A percentile compares a stretch with the other conserved stretches of the same genome.
Conservation (phyloP, 2,888 invertebrate species). For the Andrena hattorfiana region DNA sequence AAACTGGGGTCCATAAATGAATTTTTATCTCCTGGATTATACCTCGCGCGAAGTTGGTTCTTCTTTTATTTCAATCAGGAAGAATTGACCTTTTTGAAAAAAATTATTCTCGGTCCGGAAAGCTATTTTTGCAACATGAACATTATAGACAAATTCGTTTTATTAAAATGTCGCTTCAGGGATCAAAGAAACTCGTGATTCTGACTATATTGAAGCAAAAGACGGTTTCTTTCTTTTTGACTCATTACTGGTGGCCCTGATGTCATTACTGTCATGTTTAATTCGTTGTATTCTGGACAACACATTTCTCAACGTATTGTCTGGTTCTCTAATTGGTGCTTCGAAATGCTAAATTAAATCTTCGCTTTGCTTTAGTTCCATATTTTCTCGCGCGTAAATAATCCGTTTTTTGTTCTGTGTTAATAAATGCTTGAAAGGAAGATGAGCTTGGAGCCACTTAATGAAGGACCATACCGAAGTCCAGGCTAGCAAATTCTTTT, state of each 20-base stretch:
- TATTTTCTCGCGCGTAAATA: constrained; percentile 5
- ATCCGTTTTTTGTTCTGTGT: constrained; percentile 4
- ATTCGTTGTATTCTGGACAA: background rate
- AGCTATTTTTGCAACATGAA: too few relatives aligned
- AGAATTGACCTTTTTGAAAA: too few relatives aligned
- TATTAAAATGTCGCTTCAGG: too few relatives aligned
- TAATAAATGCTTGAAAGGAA: background rate
- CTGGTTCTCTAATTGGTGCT: background rate
- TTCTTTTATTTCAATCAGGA: too few relatives aligned
- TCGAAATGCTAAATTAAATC: background rate
- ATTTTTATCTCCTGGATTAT: too few relatives aligned
- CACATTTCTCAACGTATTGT: background rate
- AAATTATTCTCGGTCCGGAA: too few relatives aligned
- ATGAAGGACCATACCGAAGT: background rate
- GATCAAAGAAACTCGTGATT: background rate
- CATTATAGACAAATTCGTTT: too few relatives aligned
- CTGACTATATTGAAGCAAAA: background rate
- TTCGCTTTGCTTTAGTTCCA: background rate
- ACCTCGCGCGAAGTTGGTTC: too few relatives aligned
- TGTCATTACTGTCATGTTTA: background rate
- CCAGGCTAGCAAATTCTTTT: background rate
- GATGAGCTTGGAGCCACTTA: background rate
- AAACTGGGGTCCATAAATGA: too few relatives aligned
- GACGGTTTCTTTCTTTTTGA: too few relatives aligned
- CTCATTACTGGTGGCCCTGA: background rate